phyloP scores from a whole-genome alignment of 2,797 vertebrate species.

The Hemibagrus guttatus region DNA sequence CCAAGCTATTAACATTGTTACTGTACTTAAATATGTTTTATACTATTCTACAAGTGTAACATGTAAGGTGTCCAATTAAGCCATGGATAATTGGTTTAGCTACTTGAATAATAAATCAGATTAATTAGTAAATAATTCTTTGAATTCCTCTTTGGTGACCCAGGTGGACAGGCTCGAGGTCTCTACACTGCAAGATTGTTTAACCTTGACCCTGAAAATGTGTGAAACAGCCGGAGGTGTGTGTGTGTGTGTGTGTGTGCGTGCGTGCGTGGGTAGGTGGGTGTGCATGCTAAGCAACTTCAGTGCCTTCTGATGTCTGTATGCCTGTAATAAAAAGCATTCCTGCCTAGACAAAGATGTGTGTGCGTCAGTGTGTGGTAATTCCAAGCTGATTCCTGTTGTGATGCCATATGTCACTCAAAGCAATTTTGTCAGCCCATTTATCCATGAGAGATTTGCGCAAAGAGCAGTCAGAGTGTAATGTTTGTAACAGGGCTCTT shows the following conservation, averaged over 20 bases:
- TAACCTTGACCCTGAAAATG: conserved; percentile 31
- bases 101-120: conserved; percentile 8
- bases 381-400: conserved; percentile 23
- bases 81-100: background rate
- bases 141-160: conserved; percentile 18
- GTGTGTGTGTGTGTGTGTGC: background rate
- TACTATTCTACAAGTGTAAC: background rate
- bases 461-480: background rate
- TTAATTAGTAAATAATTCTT: conserved; percentile 18
- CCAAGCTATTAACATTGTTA: background rate
- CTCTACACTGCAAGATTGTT: conserved; percentile 91
- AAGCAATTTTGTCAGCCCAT: background rate
- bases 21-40: conserved; percentile 1
- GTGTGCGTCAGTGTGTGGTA: conserved; percentile 16
- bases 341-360: conserved; percentile 70
- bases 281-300: conserved; percentile 70
- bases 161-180: conserved; percentile 49
- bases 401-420: conserved; percentile 21
- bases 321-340: conserved; percentile 78
- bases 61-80: background rate
- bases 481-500: background rate
- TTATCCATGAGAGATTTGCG: background rate
- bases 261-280: conserved; percentile 13
- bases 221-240: conserved; percentile 7
- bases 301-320: conserved; percentile 79